phyloP scores from a whole-genome alignment of 2,797 vertebrate species.

The Brotogeris chrysoptera region DNA sequence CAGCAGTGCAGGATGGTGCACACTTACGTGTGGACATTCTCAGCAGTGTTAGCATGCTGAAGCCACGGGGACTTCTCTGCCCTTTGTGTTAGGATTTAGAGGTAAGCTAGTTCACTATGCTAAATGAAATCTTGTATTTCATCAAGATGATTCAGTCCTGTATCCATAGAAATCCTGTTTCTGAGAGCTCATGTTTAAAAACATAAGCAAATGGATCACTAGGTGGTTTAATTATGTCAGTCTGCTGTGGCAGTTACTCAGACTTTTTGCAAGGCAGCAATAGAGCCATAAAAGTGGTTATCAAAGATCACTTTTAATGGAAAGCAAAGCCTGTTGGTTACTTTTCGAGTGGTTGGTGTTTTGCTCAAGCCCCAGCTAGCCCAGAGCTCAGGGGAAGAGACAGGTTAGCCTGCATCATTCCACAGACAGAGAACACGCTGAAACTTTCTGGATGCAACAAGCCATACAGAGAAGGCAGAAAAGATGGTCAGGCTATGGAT shows the following conservation, averaged over 20 bases:
- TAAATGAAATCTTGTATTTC: neutral
- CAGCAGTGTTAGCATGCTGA: neutral
- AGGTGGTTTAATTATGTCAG: neutral
- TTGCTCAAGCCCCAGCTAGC: neutral
- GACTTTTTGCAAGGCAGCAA: neutral
- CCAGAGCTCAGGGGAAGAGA: neutral
- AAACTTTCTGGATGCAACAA: neutral
- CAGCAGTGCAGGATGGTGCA: neutral
- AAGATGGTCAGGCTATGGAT: neutral
- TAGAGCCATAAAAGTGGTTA: neutral
- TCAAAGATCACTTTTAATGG: neutral
- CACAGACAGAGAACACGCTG: neutral
- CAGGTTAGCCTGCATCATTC: neutral
- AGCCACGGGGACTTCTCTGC: neutral
- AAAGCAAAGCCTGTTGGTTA: neutral
- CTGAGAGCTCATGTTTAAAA: neutral
- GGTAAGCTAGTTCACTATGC: neutral
- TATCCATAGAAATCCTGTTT: neutral
- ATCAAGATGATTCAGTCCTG: neutral
- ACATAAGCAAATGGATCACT: neutral
- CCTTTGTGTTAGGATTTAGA: neutral
- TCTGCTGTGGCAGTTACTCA: neutral
- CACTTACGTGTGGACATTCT: rapidly evolving
- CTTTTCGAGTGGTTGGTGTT: neutral
- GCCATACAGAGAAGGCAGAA: neutral